Evolutionary conservation across 2,888 invertebrate genomes (phyloP).

Genomic region (Subacronicta megacephala): DNA sequence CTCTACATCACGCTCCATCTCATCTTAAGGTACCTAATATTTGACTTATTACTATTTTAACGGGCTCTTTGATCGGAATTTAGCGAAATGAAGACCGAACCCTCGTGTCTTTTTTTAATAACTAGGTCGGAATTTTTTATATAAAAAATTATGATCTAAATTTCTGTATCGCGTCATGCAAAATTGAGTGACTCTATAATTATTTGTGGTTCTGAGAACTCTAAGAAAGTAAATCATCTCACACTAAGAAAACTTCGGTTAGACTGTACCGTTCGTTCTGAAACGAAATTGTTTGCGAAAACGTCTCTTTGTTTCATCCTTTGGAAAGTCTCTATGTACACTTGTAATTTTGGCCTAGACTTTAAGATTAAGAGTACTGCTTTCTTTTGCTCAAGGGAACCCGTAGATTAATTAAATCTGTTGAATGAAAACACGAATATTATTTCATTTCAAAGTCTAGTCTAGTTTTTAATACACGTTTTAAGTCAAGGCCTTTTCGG

Average conservation of each 20-base stretch:
- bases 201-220: conserved; percentile 32
- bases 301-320: conserved; percentile 10
- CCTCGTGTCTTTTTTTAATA: conserved; percentile 2
- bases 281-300: conserved; percentile 38
- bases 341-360: neutral
- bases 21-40: conserved; percentile 33
- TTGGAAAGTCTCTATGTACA: conserved; percentile 10
- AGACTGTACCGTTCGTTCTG: conserved; percentile 13
- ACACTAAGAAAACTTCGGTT: conserved; percentile 21
- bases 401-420: conserved; percentile 10
- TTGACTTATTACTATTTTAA: conserved; percentile 47
- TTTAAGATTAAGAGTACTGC: neutral
- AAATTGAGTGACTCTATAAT: conserved; percentile 27
- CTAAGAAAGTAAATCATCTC: conserved; percentile 17
- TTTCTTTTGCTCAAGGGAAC: neutral
- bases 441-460: conserved; percentile 12
- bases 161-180: conserved; percentile 16
- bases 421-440: conserved; percentile 4
- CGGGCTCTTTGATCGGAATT: conserved; percentile 30
- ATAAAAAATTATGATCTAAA: conserved; percentile 28
- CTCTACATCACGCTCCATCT: conserved; percentile 46
- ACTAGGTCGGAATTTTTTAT: conserved; percentile 12
- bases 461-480: conserved; percentile 8
- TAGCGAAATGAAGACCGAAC: conserved; percentile 18
- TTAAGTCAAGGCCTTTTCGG: conserved; percentile 20